phyloP scores from a whole-genome alignment of 2,113 vertebrate genomes.

The Meriones unguiculatus region DNA sequence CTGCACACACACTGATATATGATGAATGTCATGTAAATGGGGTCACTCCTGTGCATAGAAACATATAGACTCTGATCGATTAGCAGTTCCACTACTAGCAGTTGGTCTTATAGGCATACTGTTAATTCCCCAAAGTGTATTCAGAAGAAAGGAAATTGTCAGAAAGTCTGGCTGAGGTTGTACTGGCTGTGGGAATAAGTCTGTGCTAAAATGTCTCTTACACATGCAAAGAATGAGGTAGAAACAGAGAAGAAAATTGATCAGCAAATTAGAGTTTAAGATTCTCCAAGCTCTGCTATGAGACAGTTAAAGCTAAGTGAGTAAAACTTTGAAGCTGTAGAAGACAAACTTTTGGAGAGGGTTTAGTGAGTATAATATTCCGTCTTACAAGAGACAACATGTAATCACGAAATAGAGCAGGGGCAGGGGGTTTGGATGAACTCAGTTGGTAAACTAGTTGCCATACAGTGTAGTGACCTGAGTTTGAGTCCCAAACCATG shows the following conservation, averaged over 20 bases:
- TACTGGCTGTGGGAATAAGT: not conserved
- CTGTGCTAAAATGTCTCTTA: not conserved
- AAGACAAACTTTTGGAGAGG: not conserved
- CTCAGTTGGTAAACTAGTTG: not conserved
- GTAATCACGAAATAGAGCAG: not conserved
- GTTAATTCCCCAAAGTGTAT: not conserved
- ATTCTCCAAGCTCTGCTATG: not conserved
- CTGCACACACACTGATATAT: not conserved
- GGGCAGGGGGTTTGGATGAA: no score
- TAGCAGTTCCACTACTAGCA: not conserved
- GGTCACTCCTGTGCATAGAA: not conserved
- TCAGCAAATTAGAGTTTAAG: not conserved
- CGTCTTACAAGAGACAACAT: not conserved
- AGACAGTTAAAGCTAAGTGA: not conserved
- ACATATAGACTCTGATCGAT: no score
- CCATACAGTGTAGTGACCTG: accelerated
- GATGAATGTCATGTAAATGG: not conserved
- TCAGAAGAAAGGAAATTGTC: not conserved
- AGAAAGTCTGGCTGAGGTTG: not conserved
- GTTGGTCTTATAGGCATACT: not conserved
- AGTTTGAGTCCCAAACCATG: not conserved
- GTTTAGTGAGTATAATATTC: not conserved
- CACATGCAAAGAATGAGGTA: not conserved
- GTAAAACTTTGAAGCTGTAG: not conserved
- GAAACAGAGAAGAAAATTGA: not conserved